phyloP scores from a whole-genome alignment of 2,797 vertebrate genomes.

The Sphenodon punctatus region DNA sequence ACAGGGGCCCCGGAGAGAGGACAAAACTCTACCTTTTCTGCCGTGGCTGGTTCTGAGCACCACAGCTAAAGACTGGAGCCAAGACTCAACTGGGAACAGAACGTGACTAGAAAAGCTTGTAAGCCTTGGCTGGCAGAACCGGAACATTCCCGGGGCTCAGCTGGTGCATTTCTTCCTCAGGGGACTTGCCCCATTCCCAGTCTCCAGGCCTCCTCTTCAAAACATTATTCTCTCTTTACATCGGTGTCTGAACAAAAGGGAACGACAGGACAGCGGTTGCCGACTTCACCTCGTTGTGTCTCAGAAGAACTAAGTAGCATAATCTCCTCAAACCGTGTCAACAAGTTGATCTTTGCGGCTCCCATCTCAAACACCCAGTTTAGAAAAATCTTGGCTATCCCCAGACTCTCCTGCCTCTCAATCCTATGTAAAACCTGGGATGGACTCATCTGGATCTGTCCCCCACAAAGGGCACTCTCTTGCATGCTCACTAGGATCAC shows the following conservation, averaged over 20 bases:
- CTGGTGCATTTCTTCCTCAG: not conserved
- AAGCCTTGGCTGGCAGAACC: not conserved
- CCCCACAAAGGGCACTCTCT: too few species aligned
- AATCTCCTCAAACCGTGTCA: too few species aligned
- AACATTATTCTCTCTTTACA: fast-evolving
- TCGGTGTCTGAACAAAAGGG: not conserved
- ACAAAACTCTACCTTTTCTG: not conserved
- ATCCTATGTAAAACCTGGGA: too few species aligned
- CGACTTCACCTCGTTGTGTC: not conserved
- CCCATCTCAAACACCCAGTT: too few species aligned
- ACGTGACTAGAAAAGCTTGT: not conserved
- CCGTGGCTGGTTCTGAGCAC: not conserved
- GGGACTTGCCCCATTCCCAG: too few species aligned
- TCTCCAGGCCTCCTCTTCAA: fast-evolving
- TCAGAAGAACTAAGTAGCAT: too few species aligned
- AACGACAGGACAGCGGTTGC: not conserved
- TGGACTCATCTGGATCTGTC: too few species aligned
- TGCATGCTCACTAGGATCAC: too few species aligned
- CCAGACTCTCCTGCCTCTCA: too few species aligned
- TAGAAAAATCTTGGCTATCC: too few species aligned
- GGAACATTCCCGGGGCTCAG: not conserved
- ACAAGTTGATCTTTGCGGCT: too few species aligned
- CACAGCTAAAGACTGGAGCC: not conserved
- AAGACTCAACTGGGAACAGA: not conserved
- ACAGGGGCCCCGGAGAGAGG: not conserved